Conservation (phyloP, 2,888 invertebrate genomes). For the Tachina fera region DNA sequence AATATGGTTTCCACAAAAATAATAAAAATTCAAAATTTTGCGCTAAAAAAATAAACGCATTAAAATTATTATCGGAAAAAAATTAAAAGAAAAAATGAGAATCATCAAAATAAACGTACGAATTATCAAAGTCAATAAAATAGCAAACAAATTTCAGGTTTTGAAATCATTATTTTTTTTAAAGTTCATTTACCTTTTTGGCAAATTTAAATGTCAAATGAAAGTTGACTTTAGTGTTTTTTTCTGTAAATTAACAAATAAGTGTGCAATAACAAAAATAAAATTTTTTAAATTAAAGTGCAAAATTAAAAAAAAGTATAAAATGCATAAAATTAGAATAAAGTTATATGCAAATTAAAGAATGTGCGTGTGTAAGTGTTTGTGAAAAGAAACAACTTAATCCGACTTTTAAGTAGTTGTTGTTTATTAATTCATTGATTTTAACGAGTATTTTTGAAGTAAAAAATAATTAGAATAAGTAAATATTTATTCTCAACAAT, state of each 20-base stretch:
- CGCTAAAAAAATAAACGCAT: not conserved
- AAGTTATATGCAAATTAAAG: not conserved
- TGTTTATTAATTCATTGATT: not conserved
- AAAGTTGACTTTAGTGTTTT: conserved; percentile 35
- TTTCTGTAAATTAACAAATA: conserved; percentile 10
- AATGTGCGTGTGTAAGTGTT: not conserved
- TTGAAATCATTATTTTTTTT: not conserved
- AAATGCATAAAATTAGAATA: not conserved
- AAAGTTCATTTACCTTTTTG: conserved; percentile 45
- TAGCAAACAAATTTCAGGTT: conserved; percentile 33
- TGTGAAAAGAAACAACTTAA: not conserved
- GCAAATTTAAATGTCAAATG: conserved; percentile 48
- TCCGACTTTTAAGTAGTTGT: not conserved
- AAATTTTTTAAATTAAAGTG: not conserved
- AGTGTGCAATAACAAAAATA: not conserved
- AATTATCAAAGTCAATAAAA: conserved; percentile 21
- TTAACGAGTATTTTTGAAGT: too few species aligned
- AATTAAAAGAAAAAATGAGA: not conserved
- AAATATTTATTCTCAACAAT: too few species aligned
- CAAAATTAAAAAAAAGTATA: not conserved
- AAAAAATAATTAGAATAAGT: too few species aligned
- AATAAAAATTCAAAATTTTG: conserved; percentile 1
- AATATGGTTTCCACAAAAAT: not conserved
- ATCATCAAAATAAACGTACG: not conserved
- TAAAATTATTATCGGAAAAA: not conserved